Percentiles rank a stretch among this genome's conserved stretches.
phyloP scores from a whole-genome alignment of 2,797 vertebrate genomes.

The Phrynocephalus vlangalii region DNA sequence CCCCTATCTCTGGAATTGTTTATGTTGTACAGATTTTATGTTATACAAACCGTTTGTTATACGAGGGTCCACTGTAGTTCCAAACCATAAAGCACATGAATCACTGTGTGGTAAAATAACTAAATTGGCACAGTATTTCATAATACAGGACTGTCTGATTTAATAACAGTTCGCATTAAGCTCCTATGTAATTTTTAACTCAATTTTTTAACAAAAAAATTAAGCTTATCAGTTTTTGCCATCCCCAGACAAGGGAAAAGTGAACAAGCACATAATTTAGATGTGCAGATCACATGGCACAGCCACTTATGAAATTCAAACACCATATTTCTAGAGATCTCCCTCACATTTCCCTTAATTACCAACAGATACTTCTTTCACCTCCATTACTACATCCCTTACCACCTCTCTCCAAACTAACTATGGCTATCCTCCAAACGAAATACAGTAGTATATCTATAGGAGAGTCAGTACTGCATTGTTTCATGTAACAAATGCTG shows the following conservation, averaged over 20 bases:
- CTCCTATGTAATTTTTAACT: neutral
- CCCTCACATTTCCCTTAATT: neutral
- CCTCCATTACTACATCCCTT: neutral
- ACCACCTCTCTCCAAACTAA: neutral
- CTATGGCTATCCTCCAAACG: neutral
- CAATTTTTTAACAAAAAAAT: neutral
- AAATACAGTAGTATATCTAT: neutral
- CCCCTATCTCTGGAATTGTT: too few species aligned
- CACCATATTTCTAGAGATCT: neutral
- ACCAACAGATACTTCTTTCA: neutral
- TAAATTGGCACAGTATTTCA: neutral
- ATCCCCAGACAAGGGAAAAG: neutral
- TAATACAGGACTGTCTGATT: neutral
- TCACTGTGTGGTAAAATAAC: too few species aligned
- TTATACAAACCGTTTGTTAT: too few species aligned
- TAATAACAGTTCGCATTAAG: neutral
- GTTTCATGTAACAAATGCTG: neutral
- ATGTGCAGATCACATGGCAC: neutral
- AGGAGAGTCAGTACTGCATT: neutral
- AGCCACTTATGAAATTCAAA: neutral
- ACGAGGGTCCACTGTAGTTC: too few species aligned
- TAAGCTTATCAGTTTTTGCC: neutral
- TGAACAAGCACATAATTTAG: neutral
- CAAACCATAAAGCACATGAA: neutral
- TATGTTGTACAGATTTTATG: too few species aligned